Conservation (phyloP, 2,888 invertebrate species). For the Melieria picta region DNA sequence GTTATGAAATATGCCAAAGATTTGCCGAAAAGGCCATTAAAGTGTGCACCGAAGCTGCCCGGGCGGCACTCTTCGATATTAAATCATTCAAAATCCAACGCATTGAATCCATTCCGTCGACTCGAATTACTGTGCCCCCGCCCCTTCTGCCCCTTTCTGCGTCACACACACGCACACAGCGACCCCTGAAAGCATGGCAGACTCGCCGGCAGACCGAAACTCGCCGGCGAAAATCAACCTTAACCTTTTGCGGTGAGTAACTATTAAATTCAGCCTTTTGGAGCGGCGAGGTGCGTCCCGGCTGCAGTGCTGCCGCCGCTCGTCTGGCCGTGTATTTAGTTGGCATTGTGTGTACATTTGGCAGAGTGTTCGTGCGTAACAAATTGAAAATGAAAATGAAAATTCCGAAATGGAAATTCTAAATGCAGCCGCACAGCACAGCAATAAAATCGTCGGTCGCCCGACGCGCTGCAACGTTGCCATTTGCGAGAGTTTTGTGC, state of each 20-base stretch:
- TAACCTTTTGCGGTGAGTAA: background rate
- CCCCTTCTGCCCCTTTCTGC: too few species aligned
- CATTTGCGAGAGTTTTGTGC: background rate
- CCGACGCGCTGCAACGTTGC: constrained; percentile 1
- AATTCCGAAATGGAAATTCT: constrained; percentile 34
- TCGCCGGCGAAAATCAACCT: background rate
- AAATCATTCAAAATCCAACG: too few species aligned
- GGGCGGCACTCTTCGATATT: too few species aligned
- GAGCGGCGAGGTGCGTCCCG: background rate
- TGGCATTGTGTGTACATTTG: constrained; percentile 33
- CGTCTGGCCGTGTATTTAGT: constrained; percentile 24
- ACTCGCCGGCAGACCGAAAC: background rate
- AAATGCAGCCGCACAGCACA: constrained; percentile 21
- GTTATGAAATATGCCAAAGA: too few species aligned
- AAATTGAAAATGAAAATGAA: constrained; percentile 40
- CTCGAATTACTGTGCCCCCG: too few species aligned
- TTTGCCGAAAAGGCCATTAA: too few species aligned
- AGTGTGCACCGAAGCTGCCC: too few species aligned
- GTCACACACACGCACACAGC: background rate
- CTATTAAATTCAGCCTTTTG: constrained; percentile 18
- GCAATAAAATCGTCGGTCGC: background rate
- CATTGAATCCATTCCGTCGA: too few species aligned
- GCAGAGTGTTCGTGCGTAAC: constrained; percentile 45
- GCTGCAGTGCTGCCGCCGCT: too few species aligned
- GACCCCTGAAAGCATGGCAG: background rate